Base-by-base conservation (phyloP, 2,888 invertebrate genomes). In the Ellobium chinense region DNA sequence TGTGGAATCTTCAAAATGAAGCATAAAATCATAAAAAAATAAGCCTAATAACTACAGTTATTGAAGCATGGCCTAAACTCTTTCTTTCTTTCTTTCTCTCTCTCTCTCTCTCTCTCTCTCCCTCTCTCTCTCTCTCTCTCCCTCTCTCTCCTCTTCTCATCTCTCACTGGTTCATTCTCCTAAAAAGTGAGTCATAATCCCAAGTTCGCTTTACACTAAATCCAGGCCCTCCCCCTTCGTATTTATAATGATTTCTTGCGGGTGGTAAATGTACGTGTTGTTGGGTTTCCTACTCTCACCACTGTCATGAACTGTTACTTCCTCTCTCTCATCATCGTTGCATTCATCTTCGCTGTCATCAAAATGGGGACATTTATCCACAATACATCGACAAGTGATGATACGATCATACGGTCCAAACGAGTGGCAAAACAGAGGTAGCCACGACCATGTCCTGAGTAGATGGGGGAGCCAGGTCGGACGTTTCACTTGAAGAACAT, bases 371-470 rank as follows among this genome's bases (percentile, higher is more conserved):
- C 88, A 89, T 70, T 84, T 78, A 29, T 91, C 92, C 7, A 29
- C 90, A 78, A 92, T 91, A 92, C 27, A 81, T 89, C 74, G 85
- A 83, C 58, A 92, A 84, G 36, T 78, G 54, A 63, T 77, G 80
- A 62, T 91, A 90, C 27, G 91, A 83, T 69, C 83, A 21, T 86
- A 82, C 12, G 91, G 91, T 1, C 82, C 85, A 24, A 91, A 83
- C 0, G 92, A 92, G 36, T 86, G 87, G 78, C 90, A 58, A 60
- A 86, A 88, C 36, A 79, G 31, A 2, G 92, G 92, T 9, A 92
- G 85, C 80, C 89, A 92, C 29, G 91, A 85, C 92, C 92, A 92
- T 72, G 78, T 87, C 73, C 87, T 83, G 36, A 92, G 85, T 27
- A 84, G 84, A 14, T 3, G 39, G 1, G 92, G 92, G 21, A 93